Conservation (phyloP, 2,797 vertebrate species). For the Sebastes trivittatus region DNA sequence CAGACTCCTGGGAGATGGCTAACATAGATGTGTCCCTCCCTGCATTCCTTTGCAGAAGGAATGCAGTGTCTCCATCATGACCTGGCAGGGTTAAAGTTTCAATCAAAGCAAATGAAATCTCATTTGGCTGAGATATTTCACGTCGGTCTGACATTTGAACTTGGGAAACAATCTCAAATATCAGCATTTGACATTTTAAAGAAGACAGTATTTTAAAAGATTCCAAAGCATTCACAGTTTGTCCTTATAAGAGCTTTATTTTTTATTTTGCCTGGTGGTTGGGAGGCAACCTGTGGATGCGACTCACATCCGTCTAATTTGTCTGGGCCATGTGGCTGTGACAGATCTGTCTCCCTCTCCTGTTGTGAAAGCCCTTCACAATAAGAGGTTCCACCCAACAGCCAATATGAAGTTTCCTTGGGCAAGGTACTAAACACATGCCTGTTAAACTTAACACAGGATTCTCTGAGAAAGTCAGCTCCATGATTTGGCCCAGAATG, state of each 20-base stretch:
- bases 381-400: not conserved
- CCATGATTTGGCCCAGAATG: not conserved
- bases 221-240: not conserved
- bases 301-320: not conserved
- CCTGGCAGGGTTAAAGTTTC: conserved; percentile 11
- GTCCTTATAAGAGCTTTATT: not conserved
- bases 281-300: not conserved
- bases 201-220: not conserved
- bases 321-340: conserved; percentile 28
- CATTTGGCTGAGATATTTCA: conserved; percentile 14
- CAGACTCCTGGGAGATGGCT: conserved; percentile 30
- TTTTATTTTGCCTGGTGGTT: not conserved
- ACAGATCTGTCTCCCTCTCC: conserved; percentile 11
- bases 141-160: not conserved
- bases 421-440: not conserved
- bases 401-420: not conserved
- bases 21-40: conserved; percentile 28
- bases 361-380: conserved; percentile 20
- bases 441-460: not conserved
- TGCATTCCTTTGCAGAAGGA: conserved; percentile 65
- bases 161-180: not conserved
- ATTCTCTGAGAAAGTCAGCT: not conserved
- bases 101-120: not conserved
- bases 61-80: conserved; percentile 34
- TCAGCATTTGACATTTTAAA: not conserved